Conservation (phyloP, 2,797 vertebrate genomes). For the Amniataba percoides region DNA sequence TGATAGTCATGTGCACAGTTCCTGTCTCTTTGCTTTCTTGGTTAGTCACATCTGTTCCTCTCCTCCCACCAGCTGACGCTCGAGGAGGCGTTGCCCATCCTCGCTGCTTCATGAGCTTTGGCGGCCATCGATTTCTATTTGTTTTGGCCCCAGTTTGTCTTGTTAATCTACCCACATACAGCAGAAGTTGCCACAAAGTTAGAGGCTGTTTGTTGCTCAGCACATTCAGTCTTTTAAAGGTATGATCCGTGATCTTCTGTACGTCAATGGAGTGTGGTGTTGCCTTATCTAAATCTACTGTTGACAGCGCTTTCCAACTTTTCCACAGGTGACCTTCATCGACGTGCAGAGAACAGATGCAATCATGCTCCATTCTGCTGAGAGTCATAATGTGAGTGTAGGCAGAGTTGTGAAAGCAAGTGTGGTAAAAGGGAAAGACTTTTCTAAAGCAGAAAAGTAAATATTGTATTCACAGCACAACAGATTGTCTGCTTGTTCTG, state of each 20-base stretch:
- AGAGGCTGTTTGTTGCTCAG: slow-evolving; percentile 5
- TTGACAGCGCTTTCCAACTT: slow-evolving; percentile 20
- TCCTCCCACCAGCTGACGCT: slow-evolving; percentile 49
- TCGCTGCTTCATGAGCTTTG: slow-evolving; percentile 18
- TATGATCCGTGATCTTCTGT: not conserved
- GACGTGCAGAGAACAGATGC: slow-evolving; percentile 11
- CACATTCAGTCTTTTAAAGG: slow-evolving; percentile 13
- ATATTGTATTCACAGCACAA: slow-evolving; percentile 17
- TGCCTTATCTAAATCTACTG: slow-evolving; percentile 6
- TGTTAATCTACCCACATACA: slow-evolving; percentile 39
- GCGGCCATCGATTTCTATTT: slow-evolving; percentile 42
- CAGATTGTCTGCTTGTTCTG: slow-evolving; percentile 1
- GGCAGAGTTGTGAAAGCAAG: slow-evolving; percentile 19
- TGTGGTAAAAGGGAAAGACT: not conserved
- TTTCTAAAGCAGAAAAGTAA: slow-evolving; percentile 12
- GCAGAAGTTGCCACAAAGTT: slow-evolving; percentile 23
- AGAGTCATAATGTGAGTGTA: not conserved
- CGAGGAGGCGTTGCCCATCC: slow-evolving; percentile 21
- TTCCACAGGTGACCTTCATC: slow-evolving; percentile 22
- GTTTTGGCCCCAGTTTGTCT: slow-evolving; percentile 45
- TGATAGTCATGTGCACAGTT: slow-evolving; percentile 43
- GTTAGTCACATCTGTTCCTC: slow-evolving; percentile 55
- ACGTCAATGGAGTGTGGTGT: not conserved
- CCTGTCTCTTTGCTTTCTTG: slow-evolving; percentile 22
- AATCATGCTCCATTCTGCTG: slow-evolving; percentile 2